Evolutionary conservation across 2,797 vertebrate species (phyloP), one percentile per base, ranked within the genome.

Genomic region (Ataeniobius toweri): DNA sequence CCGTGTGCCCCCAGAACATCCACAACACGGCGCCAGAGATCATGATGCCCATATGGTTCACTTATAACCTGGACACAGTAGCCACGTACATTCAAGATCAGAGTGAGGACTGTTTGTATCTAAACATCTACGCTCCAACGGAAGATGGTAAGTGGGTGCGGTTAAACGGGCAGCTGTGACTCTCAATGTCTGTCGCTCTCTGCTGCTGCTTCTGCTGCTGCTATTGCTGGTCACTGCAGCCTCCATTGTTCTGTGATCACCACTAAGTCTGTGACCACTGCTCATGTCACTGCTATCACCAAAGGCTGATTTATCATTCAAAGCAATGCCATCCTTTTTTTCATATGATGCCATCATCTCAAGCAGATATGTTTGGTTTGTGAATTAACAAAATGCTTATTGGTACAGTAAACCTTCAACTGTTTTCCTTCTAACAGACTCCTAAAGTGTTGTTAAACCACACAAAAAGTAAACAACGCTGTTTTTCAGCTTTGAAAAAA

Each of bases 31-130:
- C 97, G 63, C 97, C 97, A 0, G 97, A 97, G 69, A 96, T 98
- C 82, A 98, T 98, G 96, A 96, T 98, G 88, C 97, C 97, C 0
- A 96, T 98, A 71, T 98, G 97, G 97, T 97, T 98, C 92, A 98
- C 97, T 74, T 97, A 97, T 79, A 98, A 97, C 93, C 87, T 98
- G 94, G 97, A 98, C 89, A 97, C 96, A 0, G 97, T 97, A 24
- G 97, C 97, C 24, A 96, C 95, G 2, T 97, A 98, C 88, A 96
- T 98, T 82, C 97, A 97, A 92, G 96, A 97, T 89, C 97, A 98
- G 94, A 98, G 95, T 44, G 97, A 98, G 88, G 97, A 98, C 92
- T 98, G 97, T 85, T 96, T 98, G 71, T 97, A 97, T 91, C 95
- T 98, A 83, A 98, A 98, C 93, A 95, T 98, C 94, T 97, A 98